A percentile compares a stretch with the other conserved stretches of the same genome.
Conservation (phyloP, 2,113 vertebrate genomes). For the Protobothrops flavoviridis region DNA sequence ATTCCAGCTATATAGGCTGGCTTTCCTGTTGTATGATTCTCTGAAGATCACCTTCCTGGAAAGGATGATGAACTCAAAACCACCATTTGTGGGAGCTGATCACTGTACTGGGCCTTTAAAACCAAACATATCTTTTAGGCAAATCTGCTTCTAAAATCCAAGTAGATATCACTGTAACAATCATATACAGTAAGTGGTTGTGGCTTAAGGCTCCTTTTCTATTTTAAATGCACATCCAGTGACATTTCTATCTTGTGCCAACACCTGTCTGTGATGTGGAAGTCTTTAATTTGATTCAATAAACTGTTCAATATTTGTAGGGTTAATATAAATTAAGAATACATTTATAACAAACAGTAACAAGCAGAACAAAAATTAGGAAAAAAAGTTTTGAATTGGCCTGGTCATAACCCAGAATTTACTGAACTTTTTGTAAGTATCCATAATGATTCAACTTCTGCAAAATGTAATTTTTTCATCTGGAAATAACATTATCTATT, state of each 20-base stretch:
- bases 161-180: background rate
- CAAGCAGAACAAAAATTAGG: background rate
- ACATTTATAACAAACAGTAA: background rate
- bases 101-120: background rate
- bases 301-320: background rate
- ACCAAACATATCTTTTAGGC: background rate
- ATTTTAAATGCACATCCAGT: background rate
- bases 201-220: background rate
- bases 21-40: background rate
- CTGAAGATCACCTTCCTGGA: background rate
- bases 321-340: background rate
- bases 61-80: background rate
- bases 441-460: background rate
- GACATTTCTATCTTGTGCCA: background rate
- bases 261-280: background rate
- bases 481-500: background rate
- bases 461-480: background rate
- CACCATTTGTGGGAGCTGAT: background rate
- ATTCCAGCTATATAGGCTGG: background rate
- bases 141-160: background rate
- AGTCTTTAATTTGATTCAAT: background rate
- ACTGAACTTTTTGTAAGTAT: background rate
- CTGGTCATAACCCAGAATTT: background rate
- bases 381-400: background rate
- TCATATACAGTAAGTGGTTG: background rate